Evolutionary conservation across 2,113 vertebrate species (phyloP).

Genomic region (Rhinoptilus africanus): DNA sequence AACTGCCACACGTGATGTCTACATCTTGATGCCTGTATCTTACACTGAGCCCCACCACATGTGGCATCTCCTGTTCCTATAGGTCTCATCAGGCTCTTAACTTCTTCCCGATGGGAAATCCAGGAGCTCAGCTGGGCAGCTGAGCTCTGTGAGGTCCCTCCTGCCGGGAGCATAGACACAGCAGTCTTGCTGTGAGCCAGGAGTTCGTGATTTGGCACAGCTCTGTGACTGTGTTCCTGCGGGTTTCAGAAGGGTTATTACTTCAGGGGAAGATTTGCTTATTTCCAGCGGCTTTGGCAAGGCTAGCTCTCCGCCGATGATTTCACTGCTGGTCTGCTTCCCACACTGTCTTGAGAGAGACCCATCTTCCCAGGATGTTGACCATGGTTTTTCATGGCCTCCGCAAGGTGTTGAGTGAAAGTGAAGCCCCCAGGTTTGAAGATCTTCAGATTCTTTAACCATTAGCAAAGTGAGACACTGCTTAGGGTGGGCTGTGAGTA

Average conservation of each 20-base stretch:
- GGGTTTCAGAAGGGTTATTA: background rate
- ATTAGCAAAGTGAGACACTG: fast-evolving
- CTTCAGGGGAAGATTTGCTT: background rate
- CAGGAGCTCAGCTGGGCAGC: background rate
- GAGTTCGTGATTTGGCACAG: background rate
- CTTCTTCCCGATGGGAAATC: fast-evolving
- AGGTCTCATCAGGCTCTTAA: background rate
- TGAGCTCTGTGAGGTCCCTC: background rate
- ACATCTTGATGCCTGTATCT: background rate
- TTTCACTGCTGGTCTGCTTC: background rate
- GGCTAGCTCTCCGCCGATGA: fast-evolving
- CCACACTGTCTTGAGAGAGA: background rate
- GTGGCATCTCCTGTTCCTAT: background rate
- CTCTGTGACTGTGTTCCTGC: background rate
- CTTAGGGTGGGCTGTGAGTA: background rate
- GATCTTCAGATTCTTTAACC: background rate
- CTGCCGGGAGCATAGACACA: fast-evolving
- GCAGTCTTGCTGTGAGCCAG: background rate
- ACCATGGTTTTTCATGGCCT: background rate
- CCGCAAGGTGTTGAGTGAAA: background rate
- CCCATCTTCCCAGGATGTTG: background rate
- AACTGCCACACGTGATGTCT: fast-evolving
- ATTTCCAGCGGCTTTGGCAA: background rate
- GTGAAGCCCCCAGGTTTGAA: background rate
- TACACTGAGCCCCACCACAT: too few species aligned